These are phyloP conservation scores for Diprion similis DNA, from an alignment of 1,140 invertebrate species.

Conservation along the genomic window DNA sequence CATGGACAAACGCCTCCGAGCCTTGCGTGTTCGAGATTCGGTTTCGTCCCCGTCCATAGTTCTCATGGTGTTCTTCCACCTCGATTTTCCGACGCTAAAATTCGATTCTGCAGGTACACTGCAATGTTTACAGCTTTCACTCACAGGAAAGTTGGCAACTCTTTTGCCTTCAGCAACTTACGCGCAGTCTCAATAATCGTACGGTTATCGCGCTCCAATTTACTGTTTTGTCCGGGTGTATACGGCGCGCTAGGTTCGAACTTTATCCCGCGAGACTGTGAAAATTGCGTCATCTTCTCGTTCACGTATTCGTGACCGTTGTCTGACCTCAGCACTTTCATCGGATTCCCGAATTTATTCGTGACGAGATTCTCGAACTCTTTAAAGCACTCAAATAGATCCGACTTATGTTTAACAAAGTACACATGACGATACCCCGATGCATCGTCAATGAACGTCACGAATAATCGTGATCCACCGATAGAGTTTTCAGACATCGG, in stretches of 20 bases:
- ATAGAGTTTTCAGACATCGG: not conserved
- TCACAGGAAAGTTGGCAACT: constrained; percentile 41
- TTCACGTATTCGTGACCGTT: constrained; percentile 26
- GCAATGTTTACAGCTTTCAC: constrained; percentile 55
- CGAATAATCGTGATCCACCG: not conserved
- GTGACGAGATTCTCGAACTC: constrained; percentile 37
- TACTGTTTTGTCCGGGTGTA: constrained; percentile 51
- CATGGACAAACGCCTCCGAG: constrained; percentile 35
- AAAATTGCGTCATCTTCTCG: too few relatives aligned
- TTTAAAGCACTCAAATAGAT: constrained; percentile 43
- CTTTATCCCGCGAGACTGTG: constrained; percentile 19
- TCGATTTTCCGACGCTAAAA: not conserved
- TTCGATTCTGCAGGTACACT: constrained; percentile 41
- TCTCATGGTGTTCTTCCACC: constrained; percentile 18
- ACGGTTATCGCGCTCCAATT: constrained; percentile 49
- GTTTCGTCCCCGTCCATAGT: constrained; percentile 21
- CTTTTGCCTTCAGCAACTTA: constrained; percentile 46
- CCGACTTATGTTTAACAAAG: constrained; percentile 46
- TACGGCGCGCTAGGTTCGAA: constrained; percentile 37
- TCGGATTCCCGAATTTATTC: constrained; percentile 40
- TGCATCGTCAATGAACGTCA: constrained; percentile 35
- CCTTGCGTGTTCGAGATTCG: constrained; percentile 38
- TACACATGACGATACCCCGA: constrained; percentile 43
- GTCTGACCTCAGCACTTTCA: constrained; percentile 35
- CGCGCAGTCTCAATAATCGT: constrained; percentile 50